Evolutionary conservation across 2,888 invertebrate genomes (phyloP).

Genomic region (Pandemis cinnamomeana): DNA sequence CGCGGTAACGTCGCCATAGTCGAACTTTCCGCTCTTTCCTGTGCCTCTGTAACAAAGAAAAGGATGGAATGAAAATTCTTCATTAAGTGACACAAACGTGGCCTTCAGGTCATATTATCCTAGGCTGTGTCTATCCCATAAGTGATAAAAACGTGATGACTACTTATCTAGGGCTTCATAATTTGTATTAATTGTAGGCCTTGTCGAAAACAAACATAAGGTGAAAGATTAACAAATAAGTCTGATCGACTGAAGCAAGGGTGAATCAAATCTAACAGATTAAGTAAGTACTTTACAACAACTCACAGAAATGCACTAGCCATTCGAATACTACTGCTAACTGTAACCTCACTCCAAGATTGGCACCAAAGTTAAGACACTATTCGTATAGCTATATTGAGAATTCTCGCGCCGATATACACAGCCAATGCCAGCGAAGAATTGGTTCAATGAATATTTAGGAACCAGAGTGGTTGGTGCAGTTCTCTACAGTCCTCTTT

Average conservation of each 20-base stretch:
- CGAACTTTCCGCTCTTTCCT: constrained; percentile 92
- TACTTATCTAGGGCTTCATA: too few species aligned
- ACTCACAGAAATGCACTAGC: too few species aligned
- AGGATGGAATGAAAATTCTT: neutral
- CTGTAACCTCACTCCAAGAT: too few species aligned
- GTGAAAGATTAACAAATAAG: too few species aligned
- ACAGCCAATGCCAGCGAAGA: neutral
- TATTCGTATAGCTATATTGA: neutral
- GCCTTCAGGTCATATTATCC: too few species aligned
- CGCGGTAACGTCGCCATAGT: constrained; percentile 96
- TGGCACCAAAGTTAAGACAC: neutral
- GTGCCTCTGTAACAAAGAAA: constrained; percentile 78
- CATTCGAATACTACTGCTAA: neutral
- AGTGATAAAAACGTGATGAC: too few species aligned
- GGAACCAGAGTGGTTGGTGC: neutral
- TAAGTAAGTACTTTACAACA: too few species aligned
- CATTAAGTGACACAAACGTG: neutral
- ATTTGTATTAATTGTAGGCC: too few species aligned
- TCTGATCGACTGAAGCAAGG: too few species aligned
- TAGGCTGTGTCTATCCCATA: too few species aligned
- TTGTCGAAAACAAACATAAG: too few species aligned
- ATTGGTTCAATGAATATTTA: neutral
- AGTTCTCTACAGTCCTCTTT: neutral
- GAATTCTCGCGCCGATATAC: neutral
- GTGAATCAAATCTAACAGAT: too few species aligned